phyloP scores from a whole-genome alignment of 2,113 vertebrate genomes.

The Serilophus lunatus region DNA sequence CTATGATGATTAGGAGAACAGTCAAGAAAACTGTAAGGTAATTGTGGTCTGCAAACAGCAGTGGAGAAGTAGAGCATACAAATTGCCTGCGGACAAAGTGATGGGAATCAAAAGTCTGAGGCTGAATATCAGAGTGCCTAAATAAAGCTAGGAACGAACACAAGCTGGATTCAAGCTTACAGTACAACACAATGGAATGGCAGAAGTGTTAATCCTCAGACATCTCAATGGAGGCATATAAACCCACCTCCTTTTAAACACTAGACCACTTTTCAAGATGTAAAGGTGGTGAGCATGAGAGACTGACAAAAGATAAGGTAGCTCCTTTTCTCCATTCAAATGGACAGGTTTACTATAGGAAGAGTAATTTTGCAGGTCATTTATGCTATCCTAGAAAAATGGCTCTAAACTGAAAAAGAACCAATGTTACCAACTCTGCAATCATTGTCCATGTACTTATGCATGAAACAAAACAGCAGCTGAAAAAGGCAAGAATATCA shows the following conservation, averaged over 20 bases:
- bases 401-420: background rate
- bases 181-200: background rate
- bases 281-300: background rate
- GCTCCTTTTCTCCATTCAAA: background rate
- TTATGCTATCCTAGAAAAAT: background rate
- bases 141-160: background rate
- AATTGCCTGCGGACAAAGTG: background rate
- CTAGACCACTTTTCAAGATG: background rate
- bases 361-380: background rate
- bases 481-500: background rate
- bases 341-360: background rate
- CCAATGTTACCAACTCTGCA: background rate
- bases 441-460: background rate
- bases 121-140: background rate
- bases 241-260: background rate
- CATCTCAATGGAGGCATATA: background rate
- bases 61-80: background rate
- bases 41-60: background rate
- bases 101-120: background rate
- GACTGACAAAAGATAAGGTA: background rate
- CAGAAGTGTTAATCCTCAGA: background rate
- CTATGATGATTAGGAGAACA: background rate
- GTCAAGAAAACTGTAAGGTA: background rate
- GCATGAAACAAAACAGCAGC: background rate
- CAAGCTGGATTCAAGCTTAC: background rate